Base-by-base conservation (phyloP, 2,888 invertebrate species). In the Aleiodes alternator region DNA sequence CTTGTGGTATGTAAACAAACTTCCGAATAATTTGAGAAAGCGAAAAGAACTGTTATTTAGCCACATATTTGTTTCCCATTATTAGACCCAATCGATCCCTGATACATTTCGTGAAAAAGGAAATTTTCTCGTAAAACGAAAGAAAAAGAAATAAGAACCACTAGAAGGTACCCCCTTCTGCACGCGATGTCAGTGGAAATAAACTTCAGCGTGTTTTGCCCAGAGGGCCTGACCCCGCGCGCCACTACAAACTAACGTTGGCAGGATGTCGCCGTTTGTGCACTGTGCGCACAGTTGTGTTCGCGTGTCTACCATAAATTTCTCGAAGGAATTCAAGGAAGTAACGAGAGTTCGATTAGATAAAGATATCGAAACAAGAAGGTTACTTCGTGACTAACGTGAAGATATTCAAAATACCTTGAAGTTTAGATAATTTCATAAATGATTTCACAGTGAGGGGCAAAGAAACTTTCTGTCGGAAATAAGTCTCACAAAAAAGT, bases 211-310 rank as follows among this genome's bases (percentile, higher is more conserved):
- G 64, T 72, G 55, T 53, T 72, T 72, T 72, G 61, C 64, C 38
- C 55, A 34, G 43, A 43, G 31, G 68, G 68, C 68, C 51, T 51
- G 51, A 68, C 50, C 68, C 68, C 66, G 57, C 16, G 57, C 16
- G 9, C 16, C 61, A 61, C 59, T 23, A 61, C 53, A 12, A 48
- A 48, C 50, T 29, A 55, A 48, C 66, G 31, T 48, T 73, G 68
- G 77, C 81, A 80, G 80, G 81, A 82, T 81, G 81, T 81, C 82
- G 82, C 78, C 77, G 81, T 81, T 82, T 80, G 79, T 80, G 77
- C 73, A 56, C 43, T 59, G 43, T 56, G 51, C 72, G 14, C 66
- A 29, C n/a, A 68, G 23, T 12, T 50, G 48, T 68, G 50, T 68
- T 73, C 69, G 73, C 73, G 69, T 73, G 73, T 69, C 56, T 51